phyloP scores from a whole-genome alignment of 2,113 vertebrate genomes.

The Ascaphus truei region DNA sequence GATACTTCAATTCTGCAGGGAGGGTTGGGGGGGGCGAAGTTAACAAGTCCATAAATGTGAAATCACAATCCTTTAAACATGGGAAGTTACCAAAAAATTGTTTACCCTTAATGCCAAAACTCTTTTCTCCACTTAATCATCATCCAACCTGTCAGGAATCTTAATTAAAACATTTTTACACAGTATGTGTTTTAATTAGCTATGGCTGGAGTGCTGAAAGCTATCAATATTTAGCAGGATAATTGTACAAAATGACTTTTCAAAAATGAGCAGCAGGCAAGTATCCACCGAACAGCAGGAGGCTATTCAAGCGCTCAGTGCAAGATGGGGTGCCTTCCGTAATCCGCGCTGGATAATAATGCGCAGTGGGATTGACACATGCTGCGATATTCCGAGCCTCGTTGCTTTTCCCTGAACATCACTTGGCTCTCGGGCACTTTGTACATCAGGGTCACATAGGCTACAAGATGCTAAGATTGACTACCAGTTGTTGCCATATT shows the following conservation, averaged over 20 bases:
- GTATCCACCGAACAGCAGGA: slow-evolving; percentile 50
- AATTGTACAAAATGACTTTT: slow-evolving; percentile 55
- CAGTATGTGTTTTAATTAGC: slow-evolving; percentile 66
- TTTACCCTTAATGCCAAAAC: not conserved
- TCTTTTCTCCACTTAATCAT: slow-evolving; percentile 35
- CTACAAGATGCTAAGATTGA: slow-evolving; percentile 38
- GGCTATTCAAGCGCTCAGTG: slow-evolving; percentile 51
- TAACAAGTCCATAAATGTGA: not conserved
- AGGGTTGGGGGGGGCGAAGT: too few relatives aligned
- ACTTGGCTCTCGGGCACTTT: slow-evolving; percentile 46
- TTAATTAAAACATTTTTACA: slow-evolving; percentile 71
- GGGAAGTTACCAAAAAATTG: not conserved
- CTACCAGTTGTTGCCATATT: slow-evolving; percentile 35
- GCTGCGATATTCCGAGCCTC: slow-evolving; percentile 49
- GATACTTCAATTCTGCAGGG: too few relatives aligned
- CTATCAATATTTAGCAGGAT: slow-evolving; percentile 65
- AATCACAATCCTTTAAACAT: not conserved
- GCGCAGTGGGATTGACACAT: slow-evolving; percentile 45
- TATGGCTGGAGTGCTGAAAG: slow-evolving; percentile 49
- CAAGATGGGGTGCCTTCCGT: slow-evolving; percentile 50
- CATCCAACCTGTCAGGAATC: slow-evolving; percentile 52
- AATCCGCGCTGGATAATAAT: slow-evolving; percentile 51
- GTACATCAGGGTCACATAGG: slow-evolving; percentile 38
- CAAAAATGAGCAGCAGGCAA: slow-evolving; percentile 49
- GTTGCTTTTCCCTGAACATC: slow-evolving; percentile 42